Percentiles rank a stretch among this genome's conserved stretches.
These are phyloP conservation scores for Trogon surrucura DNA, from an alignment of 2,113 vertebrate species.

Conservation along the genomic window DNA sequence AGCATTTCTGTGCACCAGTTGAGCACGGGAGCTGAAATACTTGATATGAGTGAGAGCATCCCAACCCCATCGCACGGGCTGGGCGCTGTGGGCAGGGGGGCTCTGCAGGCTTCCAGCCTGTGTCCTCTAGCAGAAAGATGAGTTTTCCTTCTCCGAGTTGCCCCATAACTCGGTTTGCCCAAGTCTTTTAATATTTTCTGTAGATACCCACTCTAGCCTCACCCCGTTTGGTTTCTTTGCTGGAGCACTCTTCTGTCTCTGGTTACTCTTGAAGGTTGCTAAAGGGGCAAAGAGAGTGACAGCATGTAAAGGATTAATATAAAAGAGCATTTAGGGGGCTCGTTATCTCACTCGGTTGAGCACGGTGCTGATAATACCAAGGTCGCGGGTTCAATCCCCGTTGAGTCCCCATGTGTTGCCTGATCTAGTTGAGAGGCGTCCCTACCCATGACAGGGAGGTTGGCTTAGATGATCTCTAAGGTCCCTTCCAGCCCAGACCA, in stretches of 20 bases:
- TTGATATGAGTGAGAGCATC: accelerated
- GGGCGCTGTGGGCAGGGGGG: too few species aligned
- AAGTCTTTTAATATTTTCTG: accelerated
- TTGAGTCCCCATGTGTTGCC: too few species aligned
- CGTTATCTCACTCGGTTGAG: too few species aligned
- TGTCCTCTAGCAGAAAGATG: not conserved
- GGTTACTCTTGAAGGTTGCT: not conserved
- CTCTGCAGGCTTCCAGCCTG: not conserved
- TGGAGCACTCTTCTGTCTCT: not conserved
- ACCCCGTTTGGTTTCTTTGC: not conserved
- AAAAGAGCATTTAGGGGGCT: not conserved
- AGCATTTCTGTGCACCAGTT: accelerated
- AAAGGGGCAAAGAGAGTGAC: not conserved
- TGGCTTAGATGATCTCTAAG: too few species aligned
- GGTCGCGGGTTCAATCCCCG: too few species aligned
- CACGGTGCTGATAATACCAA: too few species aligned
- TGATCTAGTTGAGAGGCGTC: too few species aligned
- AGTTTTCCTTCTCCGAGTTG: not conserved
- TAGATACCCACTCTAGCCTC: accelerated
- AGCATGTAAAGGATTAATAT: not conserved
- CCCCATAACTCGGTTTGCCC: accelerated
- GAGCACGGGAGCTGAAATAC: not conserved
- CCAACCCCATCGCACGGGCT: accelerated
- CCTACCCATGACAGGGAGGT: too few species aligned
- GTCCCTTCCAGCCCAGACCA: too few species aligned